Percentiles rank a stretch among this genome's conserved stretches.
Conservation (phyloP, 2,888 invertebrate species). For the Lepidochrysops patricia region DNA sequence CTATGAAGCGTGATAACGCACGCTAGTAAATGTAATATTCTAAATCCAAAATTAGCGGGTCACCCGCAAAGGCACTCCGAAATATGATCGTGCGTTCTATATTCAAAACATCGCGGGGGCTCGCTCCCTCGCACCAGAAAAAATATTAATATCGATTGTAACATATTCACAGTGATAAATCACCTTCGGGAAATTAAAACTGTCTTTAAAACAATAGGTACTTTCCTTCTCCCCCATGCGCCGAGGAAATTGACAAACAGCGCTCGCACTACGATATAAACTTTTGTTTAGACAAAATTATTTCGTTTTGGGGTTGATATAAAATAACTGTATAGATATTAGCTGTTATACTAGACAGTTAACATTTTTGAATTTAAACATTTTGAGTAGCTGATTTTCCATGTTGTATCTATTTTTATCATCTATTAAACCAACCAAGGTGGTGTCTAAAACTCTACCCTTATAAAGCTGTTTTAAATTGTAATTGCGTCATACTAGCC, state of each 20-base stretch:
- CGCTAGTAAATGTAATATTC: conserved; percentile 21
- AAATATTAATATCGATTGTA: conserved; percentile 48
- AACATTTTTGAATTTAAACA: too few species aligned
- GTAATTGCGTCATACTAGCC: too few species aligned
- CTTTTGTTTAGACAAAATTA: conserved; percentile 9
- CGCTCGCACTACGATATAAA: conserved; percentile 9
- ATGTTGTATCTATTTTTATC: too few species aligned
- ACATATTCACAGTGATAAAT: conserved; percentile 61
- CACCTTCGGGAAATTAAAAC: conserved; percentile 75
- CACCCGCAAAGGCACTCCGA: conserved; percentile 66
- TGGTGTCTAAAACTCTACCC: too few species aligned
- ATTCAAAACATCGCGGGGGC: conserved; percentile 65
- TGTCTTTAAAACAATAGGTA: conserved; percentile 73
- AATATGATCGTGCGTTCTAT: conserved; percentile 62
- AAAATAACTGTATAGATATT: conserved; percentile 2
- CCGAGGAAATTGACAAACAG: conserved; percentile 18
- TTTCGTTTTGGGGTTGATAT: conserved; percentile 11
- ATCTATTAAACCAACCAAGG: too few species aligned
- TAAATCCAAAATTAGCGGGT: conserved; percentile 34
- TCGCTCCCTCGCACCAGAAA: conserved; percentile 44
- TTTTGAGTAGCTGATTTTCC: too few species aligned
- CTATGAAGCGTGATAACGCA: too few species aligned
- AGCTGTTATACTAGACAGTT: too few species aligned
- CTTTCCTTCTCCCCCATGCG: conserved; percentile 37
- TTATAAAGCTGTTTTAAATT: too few species aligned